Evolutionary conservation across 2,113 vertebrate species (phyloP), one percentile per base, ranked within the genome.

Genomic region (Tringa solitaria): DNA sequence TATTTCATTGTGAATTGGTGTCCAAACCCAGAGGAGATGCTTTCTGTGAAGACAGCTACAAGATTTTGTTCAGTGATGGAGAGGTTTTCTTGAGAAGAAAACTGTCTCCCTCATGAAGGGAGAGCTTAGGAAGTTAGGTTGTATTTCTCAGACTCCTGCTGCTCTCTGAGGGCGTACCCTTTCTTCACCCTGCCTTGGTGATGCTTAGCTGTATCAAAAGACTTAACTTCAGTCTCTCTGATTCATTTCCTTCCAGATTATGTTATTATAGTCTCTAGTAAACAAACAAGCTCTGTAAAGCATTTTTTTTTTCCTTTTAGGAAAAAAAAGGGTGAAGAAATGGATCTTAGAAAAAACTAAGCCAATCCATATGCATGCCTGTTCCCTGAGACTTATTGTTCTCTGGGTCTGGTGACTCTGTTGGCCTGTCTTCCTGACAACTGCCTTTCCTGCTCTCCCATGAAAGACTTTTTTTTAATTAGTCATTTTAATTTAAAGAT

Each of bases 181-280:
- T 84, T 87, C 69, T 68, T 75, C 89, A 76, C 80, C 59, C 61
- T 93, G 65, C 77, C 76, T 68, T 61, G 50, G 24, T 65, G 77
- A 51, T 87, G 57, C 48, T 82, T 60, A 86, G 18, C 77, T 84
- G 3, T 72, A 89, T 92, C 60, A 82, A 75, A 94, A 89, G 83
- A 16, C 75, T 90, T 68, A 37, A 85, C 76, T 96, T 86, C 59
- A 82, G 35, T 50, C 21, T n/a, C 54, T 93, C 48, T 90, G 92
- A 93, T 85, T 92, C 35, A 84, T 95, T 96, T 91, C 83, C 85
- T 94, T 85, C 56, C 89, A 92, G 46, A 75, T 94, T 27, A 56
- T 72, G 28, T 92, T 94, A n/a, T 76, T 76, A 33, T n/a, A 60
- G 83, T 72, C 48, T 67, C 69, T 72, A 95, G 69, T 90, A 95